Evolutionary conservation across 2,888 invertebrate genomes (phyloP), one percentile per base, ranked within the genome.

Genomic region (Campopleginae sp.): DNA sequence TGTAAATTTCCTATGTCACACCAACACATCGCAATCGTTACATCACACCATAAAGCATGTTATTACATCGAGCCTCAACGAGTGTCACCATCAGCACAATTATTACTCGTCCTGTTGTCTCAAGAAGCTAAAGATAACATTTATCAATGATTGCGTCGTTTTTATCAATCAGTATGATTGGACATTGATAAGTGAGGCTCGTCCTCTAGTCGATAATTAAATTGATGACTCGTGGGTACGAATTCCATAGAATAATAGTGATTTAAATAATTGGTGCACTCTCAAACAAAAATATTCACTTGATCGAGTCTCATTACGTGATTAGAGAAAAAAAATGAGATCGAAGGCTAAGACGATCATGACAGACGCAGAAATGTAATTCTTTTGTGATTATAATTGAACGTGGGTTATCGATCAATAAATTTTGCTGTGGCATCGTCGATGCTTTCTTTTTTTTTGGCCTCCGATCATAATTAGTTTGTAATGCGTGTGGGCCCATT

Each of bases 381-480:
- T 31, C 17, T 58, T 72, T 72, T 42, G 63, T 63, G 48, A 48
- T 48, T 33, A 68, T 44, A 65, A 68, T 68, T 3, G 51, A 17
- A 7, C 3, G 54, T 70, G 14, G 23, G 14, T 19, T 19, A 31
- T 54, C 14, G 4, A 78, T 78, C 44, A 46, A 68, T 31, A 7
- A 17, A 65, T 42, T 33, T 42, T 74, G n/a, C 2, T 76, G 17
- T 51, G 27, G 12, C 27, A 33, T 54, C 10, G 33, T 65, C 48
- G 44, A 23, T 46, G n/a, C 23, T 14, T 27, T 6, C 8, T 8
- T 46, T n/a, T 4, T 44, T 27, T 61, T 51, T n/a, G 19, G 48
- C 33, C n/a, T 33, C 38, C 66, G 85, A 89, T 90, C 88, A 84
- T 92, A 90, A 93, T 92, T 91, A 88, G 88, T 91, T 89, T 90